Evolutionary conservation across 1,140 invertebrate species (phyloP), one percentile per base, ranked within the genome.

Genomic region (Trialeurodes vaporariorum): DNA sequence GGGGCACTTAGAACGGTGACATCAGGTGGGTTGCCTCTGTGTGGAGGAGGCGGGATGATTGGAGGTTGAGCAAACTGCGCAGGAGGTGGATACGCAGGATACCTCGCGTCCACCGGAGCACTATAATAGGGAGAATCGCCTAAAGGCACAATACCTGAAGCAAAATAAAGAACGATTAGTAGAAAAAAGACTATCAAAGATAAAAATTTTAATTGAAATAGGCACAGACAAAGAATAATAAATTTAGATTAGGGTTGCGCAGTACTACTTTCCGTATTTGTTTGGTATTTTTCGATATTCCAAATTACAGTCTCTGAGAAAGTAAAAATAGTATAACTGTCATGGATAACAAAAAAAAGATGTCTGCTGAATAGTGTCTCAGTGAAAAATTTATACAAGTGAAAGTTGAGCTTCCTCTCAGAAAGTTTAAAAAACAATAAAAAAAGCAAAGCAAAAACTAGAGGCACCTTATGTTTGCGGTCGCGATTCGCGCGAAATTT

Each of bases 61-160:
- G 73, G 71, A 25, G 72, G 71, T 49, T 74, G 72, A 60, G 74
- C 74, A 69, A 73, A 75, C 61, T 77, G 76, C 25, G 76, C 73
- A 22, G 75, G 74, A 21, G 77, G 75, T 25, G 77, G 77, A 69
- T 77, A 80, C 27, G 78, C 76, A 17, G 79, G 72, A 70, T 80
- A 80, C 22, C 78, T 70, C 1, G 77, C 74, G 70, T 80, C 78
- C 1, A 77, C 76, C 1, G 75, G 70, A 58, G 77, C 74, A 67
- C 76, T 76, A 70, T 77, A 78, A 65, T 73, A 74, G 25, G 34
- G 49, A 1, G 64, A 59, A 67, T 68, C 70, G 72, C 68, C 70
- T 60, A 70, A 71, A 70, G 71, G 71, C 13, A 59, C 27, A 5
- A 63, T 67, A 27, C 66, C 67, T 64, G 58, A 27, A 64, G 22